Evolutionary conservation across 2,113 vertebrate species (phyloP).

Genomic region (Mormyrus iriodes): DNA sequence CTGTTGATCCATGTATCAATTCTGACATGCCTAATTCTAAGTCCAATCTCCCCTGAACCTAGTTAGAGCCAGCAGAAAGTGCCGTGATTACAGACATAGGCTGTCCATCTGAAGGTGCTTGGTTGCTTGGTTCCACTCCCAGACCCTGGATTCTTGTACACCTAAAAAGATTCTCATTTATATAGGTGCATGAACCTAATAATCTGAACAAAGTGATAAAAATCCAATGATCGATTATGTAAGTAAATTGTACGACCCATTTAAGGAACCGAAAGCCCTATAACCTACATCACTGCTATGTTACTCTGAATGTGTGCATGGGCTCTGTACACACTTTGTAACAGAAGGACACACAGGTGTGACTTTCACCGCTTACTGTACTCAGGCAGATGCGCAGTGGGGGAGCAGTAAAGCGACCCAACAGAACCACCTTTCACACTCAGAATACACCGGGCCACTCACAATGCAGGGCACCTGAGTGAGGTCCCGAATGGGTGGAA

Average conservation of each 20-base stretch:
- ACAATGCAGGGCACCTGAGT: conserved; percentile 30
- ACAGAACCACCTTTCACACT: conserved; percentile 17
- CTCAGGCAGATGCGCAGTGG: not conserved
- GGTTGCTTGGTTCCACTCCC: not conserved
- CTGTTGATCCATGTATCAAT: not conserved
- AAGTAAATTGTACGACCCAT: not conserved
- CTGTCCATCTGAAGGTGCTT: not conserved
- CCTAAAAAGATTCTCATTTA: not conserved
- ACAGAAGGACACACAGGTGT: not conserved
- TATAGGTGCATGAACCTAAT: not conserved
- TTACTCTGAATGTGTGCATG: not conserved
- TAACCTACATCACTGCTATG: not conserved
- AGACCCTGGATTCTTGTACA: not conserved
- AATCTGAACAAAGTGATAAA: not conserved
- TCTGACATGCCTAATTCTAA: not conserved
- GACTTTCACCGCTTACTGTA: not conserved
- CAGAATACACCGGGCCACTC: conserved; percentile 34
- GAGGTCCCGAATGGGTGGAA: conserved; percentile 26
- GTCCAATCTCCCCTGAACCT: not conserved
- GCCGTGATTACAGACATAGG: not conserved
- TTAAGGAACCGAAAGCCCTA: not conserved
- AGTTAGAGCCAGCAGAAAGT: not conserved
- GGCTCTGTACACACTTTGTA: not conserved
- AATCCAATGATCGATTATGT: not conserved
- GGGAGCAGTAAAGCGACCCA: not conserved